Base-by-base conservation (phyloP, 2,113 vertebrate genomes). In the Thamnaconus septentrionalis region DNA sequence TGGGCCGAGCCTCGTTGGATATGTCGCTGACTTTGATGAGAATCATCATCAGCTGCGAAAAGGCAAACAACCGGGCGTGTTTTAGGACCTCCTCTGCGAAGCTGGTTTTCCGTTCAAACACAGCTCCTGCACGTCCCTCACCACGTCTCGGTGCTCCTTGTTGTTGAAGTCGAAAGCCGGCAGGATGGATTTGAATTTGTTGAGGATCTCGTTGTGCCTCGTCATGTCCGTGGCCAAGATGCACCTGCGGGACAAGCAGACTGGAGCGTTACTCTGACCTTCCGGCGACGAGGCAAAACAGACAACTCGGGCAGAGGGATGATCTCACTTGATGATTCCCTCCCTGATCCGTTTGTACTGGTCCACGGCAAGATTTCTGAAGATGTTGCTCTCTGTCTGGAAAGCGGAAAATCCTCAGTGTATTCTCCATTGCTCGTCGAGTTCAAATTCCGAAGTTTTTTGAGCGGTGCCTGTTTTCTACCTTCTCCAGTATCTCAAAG, bases 21-120 rank as follows among this genome's bases (percentile, higher is more conserved):
- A 93, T 93, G 74, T 93, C 91, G 5, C 91, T 92, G 41, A 93
- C 91, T 88, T 93, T 93, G 75, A 93, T 93, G 76, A 92, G 87
- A 62, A 93, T 89, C 87, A 90, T 93, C 87, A 92, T 93, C 59
- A 93, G 74, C 88, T 90, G 71, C 10, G 18, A 31, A 31, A 31
- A 67, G 5, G 61, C 18, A 69, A 61, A 5, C 78, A 79, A 65
- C 1, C 58, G 2, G 4, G 41, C 44, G 44, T 45, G 44, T 6
- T 45, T 31, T 31, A 31, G 18, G 18, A 31, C 18, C 18, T 31
- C 18, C 18, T 31, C 18, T 31, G 2, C 18, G 1, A 31, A 31
- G 18, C 18, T 31, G 18, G 1, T 31, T 31, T 31, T 2, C 18
- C 18, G 10, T 4, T 31, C 6, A 12, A 10, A 49, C 43, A 31